These are phyloP conservation scores for Sander lucioperca DNA, from an alignment of 2,113 vertebrate species.

Conservation along the genomic window DNA sequence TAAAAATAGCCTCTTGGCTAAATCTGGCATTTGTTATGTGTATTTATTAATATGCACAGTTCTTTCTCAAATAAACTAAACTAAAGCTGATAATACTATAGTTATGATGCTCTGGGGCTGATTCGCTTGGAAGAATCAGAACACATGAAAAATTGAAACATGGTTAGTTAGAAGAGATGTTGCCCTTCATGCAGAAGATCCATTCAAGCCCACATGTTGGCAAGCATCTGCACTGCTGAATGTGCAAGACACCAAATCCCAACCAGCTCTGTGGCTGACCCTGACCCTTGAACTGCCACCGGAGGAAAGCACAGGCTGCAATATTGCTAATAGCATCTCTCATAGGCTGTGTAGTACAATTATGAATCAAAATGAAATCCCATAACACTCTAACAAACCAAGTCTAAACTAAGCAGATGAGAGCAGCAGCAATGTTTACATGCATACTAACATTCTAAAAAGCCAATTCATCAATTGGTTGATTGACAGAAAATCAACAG, in stretches of 20 bases:
- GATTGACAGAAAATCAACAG: no score
- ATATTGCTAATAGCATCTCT: conserved; percentile 14
- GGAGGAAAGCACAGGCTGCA: neutral
- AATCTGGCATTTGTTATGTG: no score
- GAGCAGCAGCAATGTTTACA: neutral
- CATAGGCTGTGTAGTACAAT: neutral
- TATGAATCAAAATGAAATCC: conserved; percentile 5
- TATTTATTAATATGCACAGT: no score
- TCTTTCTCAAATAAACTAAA: no score
- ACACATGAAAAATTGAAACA: conserved; percentile 29
- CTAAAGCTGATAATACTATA: conserved; percentile 8
- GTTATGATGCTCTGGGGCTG: conserved; percentile 27
- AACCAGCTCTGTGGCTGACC: conserved; percentile 10
- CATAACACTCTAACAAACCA: neutral
- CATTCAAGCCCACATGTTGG: conserved; percentile 26
- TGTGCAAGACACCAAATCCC: conserved; percentile 23
- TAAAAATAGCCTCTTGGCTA: no score
- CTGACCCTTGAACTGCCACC: conserved; percentile 31
- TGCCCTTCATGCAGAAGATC: conserved; percentile 23
- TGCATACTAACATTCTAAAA: neutral
- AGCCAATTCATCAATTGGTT: no score
- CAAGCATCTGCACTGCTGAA: conserved; percentile 34
- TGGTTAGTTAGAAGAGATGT: conserved; percentile 28
- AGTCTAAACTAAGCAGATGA: conserved; percentile 8
- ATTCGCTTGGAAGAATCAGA: conserved; percentile 24